Evolutionary conservation across 2,797 vertebrate species (phyloP).

Genomic region (Halcyon badia): DNA sequence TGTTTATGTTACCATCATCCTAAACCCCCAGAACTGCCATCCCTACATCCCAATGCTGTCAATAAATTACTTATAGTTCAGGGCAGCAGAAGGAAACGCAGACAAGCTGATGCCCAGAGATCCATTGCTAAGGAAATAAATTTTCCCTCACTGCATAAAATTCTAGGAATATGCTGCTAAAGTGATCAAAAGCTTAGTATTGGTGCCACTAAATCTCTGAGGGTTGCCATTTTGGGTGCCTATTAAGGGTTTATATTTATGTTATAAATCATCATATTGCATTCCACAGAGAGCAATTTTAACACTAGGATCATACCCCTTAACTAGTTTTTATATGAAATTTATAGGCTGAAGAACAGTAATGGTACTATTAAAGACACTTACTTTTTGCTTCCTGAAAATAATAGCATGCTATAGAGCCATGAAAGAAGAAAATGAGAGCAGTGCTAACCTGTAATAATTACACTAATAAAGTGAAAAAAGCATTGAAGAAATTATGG

Average conservation of each 20-base stretch:
- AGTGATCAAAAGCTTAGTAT: constrained; percentile 46
- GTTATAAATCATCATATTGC: constrained; percentile 49
- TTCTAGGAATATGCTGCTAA: constrained; percentile 3
- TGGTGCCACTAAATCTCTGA: constrained; percentile 40
- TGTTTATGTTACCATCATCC: neutral
- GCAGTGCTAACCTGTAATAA: constrained; percentile 69
- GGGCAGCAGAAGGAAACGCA: neutral
- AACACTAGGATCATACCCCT: constrained; percentile 42
- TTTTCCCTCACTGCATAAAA: constrained; percentile 2
- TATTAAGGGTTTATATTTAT: constrained; percentile 64
- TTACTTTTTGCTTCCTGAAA: constrained; percentile 59
- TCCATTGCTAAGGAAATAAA: constrained; percentile 11
- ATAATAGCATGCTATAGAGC: constrained; percentile 55
- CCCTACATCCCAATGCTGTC: neutral
- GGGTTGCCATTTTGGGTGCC: constrained; percentile 52
- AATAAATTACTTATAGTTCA: neutral
- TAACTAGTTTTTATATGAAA: constrained; percentile 68
- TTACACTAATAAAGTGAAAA: constrained; percentile 73
- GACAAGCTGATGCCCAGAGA: neutral
- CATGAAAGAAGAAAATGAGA: constrained; percentile 65
- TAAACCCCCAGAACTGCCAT: neutral
- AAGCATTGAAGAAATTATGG: constrained; percentile 58
- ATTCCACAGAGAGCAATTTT: constrained; percentile 30
- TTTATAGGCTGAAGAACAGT: constrained; percentile 62
- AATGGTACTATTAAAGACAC: constrained; percentile 63